These are phyloP conservation scores for Sebastes cheni DNA, from an alignment of 2,797 vertebrate genomes.

Conservation along the genomic window DNA sequence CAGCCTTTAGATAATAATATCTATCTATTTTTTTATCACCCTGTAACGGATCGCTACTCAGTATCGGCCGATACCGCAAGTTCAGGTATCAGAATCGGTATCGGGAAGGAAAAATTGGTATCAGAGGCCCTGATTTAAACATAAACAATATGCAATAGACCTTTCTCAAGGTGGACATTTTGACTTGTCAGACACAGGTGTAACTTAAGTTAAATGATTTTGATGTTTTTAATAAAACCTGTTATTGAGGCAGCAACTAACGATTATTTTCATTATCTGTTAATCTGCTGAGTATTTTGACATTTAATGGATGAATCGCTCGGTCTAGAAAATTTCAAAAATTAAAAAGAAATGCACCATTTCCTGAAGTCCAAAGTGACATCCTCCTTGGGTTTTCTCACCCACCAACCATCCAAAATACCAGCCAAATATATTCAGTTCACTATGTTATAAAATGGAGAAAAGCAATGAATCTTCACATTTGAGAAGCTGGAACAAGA, in stretches of 20 bases:
- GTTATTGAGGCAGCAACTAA: background rate
- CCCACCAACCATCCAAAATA: background rate
- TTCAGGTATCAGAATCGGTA: too few species aligned
- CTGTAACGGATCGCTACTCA: too few species aligned
- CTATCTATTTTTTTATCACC: too few species aligned
- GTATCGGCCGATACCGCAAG: too few species aligned
- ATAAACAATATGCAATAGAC: background rate
- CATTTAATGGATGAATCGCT: fast-evolving
- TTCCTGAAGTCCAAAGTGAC: fast-evolving
- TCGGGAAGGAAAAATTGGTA: too few species aligned
- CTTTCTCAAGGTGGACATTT: background rate
- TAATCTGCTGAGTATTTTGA: background rate
- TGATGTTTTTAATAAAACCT: background rate
- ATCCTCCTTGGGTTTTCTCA: background rate
- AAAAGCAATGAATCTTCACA: background rate
- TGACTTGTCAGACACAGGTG: background rate
- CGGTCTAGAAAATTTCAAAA: background rate
- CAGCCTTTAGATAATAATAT: too few species aligned
- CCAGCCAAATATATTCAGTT: background rate
- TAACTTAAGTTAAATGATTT: background rate
- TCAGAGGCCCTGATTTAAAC: background rate
- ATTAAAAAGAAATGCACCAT: background rate
- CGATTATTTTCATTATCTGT: background rate
- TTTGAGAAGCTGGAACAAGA: background rate
- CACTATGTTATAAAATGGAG: too few species aligned